phyloP scores from a whole-genome alignment of 1,140 invertebrate species.

The Caenorhabditis elegans region WBcel235 BX284602.5:10521501-10522000 shows the following conservation, averaged over 20 bases:
- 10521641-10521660: neutral
- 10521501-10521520: too few species aligned
- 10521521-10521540: too few species aligned
- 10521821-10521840: constrained; percentile 2
- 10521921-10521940: neutral
- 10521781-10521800: neutral
- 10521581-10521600: too few species aligned
- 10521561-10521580: too few species aligned
- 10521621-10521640: neutral
- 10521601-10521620: too few species aligned
- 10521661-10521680: neutral
- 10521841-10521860: neutral
- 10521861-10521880: neutral
- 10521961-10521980: constrained; percentile 15
- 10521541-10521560: too few species aligned
- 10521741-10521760: too few species aligned
- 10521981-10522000: constrained; percentile 11
- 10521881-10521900: neutral
- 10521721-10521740: neutral
- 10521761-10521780: too few species aligned
- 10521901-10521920: neutral
- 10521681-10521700: neutral
- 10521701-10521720: too few species aligned
- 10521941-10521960: constrained; percentile 12
- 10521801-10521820: constrained; percentile 2